phyloP scores from a whole-genome alignment of 1,140 invertebrate genomes.

The Agrilus planipennis region DNA sequence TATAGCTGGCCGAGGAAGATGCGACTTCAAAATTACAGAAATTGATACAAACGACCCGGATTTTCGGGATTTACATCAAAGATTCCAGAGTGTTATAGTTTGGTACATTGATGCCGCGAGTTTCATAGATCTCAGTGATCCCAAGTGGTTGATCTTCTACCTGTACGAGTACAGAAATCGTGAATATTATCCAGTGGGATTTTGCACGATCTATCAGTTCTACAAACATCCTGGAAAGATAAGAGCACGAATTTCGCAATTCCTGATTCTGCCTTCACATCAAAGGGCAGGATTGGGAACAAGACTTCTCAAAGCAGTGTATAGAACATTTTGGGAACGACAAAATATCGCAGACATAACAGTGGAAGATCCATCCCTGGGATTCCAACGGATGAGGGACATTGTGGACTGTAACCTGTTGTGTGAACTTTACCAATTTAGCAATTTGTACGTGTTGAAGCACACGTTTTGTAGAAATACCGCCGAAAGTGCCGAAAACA shows the following conservation, averaged over 20 bases:
- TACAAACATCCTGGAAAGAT: neutral
- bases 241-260: neutral
- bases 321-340: too few relatives aligned
- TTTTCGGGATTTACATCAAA: constrained; percentile 1
- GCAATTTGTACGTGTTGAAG: too few relatives aligned
- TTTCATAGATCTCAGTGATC: constrained; percentile 2
- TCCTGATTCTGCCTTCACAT: neutral
- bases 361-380: too few relatives aligned
- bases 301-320: neutral
- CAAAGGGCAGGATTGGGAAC: neutral
- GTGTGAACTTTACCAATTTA: too few relatives aligned
- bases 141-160: constrained; percentile 3
- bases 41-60: neutral
- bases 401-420: too few relatives aligned
- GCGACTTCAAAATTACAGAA: neutral
- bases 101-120: constrained; percentile 5
- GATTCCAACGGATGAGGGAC: too few relatives aligned
- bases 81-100: constrained; percentile 1
- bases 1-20: neutral
- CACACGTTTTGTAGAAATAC: too few relatives aligned
- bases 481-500: too few relatives aligned
- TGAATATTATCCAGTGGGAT: neutral
- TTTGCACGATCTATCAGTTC: neutral
- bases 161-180: too few relatives aligned
- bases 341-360: too few relatives aligned